phyloP scores from a whole-genome alignment of 1,140 invertebrate species.

The Atta colombica region DNA sequence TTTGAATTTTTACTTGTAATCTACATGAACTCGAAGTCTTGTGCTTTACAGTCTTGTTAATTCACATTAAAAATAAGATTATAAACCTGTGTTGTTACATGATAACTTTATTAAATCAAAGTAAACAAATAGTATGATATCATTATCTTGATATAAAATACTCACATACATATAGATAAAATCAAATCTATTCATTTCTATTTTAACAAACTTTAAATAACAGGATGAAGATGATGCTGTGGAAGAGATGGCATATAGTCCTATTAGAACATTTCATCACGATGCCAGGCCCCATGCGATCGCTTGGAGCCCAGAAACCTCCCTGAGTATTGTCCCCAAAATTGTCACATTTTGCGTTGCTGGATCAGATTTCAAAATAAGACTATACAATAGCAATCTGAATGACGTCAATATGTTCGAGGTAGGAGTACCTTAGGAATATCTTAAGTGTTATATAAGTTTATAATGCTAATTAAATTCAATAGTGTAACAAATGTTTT shows the following conservation, averaged over 20 bases:
- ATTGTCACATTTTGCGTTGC: slow-evolving; percentile 88
- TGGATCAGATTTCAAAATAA: slow-evolving; percentile 87
- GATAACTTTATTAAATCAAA: too few species aligned
- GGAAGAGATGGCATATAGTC: slow-evolving; percentile 82
- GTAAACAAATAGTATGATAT: too few species aligned
- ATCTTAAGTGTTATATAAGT: not conserved
- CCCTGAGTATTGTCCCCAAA: slow-evolving; percentile 88
- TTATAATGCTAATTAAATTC: not conserved
- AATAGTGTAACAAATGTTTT: slow-evolving; percentile 57
- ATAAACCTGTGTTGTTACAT: too few species aligned
- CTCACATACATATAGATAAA: not conserved
- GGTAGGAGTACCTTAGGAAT: slow-evolving; percentile 74
- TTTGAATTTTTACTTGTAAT: too few species aligned
- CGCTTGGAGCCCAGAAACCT: slow-evolving; percentile 89
- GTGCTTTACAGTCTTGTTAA: too few species aligned
- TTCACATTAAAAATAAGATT: too few species aligned
- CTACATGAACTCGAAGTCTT: too few species aligned
- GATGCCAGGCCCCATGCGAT: slow-evolving; percentile 86
- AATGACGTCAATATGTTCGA: slow-evolving; percentile 84
- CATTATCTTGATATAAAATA: too few species aligned
- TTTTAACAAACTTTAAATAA: slow-evolving; percentile 24
- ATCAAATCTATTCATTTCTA: not conserved
- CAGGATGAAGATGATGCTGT: slow-evolving; percentile 84
- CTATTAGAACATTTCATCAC: slow-evolving; percentile 85
- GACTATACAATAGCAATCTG: slow-evolving; percentile 88